Evolutionary conservation across 1,140 invertebrate species (phyloP).

Genomic region (Zaprionus davidi): DNA sequence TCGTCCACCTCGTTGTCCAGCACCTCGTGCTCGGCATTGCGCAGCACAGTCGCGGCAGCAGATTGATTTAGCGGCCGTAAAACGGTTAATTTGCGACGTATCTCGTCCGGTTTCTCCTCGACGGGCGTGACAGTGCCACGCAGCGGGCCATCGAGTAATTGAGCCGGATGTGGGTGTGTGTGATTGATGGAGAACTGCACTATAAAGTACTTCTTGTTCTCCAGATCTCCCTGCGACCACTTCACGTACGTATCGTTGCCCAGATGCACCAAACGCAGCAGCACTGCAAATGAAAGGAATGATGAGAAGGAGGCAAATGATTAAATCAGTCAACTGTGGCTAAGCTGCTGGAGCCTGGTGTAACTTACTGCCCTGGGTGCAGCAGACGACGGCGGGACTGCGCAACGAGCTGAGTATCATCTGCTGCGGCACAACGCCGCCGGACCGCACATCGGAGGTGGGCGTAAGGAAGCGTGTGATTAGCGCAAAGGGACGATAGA

Average conservation of each 20-base stretch:
- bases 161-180: conserved; percentile 73
- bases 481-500: conserved; percentile 76
- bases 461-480: conserved; percentile 73
- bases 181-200: conserved; percentile 79
- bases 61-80: conserved; percentile 62
- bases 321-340: not conserved
- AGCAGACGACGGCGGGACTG: conserved; percentile 72
- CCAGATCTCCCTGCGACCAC: conserved; percentile 73
- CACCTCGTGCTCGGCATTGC: conserved; percentile 64
- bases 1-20: conserved; percentile 68
- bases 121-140: conserved; percentile 63
- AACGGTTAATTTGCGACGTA: conserved; percentile 59
- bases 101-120: conserved; percentile 64
- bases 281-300: conserved; percentile 51
- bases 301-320: not conserved
- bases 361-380: conserved; percentile 81
- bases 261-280: conserved; percentile 70
- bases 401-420: conserved; percentile 73
- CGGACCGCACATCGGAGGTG: conserved; percentile 61
- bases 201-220: conserved; percentile 80
- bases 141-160: conserved; percentile 51
- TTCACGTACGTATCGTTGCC: conserved; percentile 78
- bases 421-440: conserved; percentile 55
- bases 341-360: not conserved
- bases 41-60: conserved; percentile 54